Base-by-base conservation (phyloP, 2,888 invertebrate species). In the Napeogenes sylphis region DNA sequence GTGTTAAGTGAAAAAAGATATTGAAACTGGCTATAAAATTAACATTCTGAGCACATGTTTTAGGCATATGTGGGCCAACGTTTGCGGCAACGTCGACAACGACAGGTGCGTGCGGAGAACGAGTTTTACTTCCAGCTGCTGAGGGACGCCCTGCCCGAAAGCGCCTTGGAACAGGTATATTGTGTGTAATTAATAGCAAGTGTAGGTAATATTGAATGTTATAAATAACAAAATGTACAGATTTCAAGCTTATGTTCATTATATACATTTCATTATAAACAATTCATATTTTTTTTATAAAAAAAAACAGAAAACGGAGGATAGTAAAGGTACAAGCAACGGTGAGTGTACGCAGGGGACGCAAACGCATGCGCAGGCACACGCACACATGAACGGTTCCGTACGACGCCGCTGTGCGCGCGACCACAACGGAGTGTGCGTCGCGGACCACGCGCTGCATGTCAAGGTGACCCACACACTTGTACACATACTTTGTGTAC, bases 31-130 rank as follows among this genome's bases (percentile, higher is more conserved):
- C 10, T 42, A 42, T 42, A 10, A 6, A 42, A 42, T 10, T 42
- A 10, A 42, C 42, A 8, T 10, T 42, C 10, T 3, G 42, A 42
- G 10, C 10, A 42, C 42, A 42, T 42, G 42, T 45, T 56, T 4
- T 55, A 73, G 73, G 70, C 96, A 83, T 97, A 97, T 82, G 94
- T 98, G 70, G 95, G 96, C 72, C 96, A 95, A 86, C 93, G 96
- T 90, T 94, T 98, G 92, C 93, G 97, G 81, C 93, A 96, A 93
- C 93, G 97, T 71, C 95, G 96, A 81, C 98, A 98, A 90, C 94
- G 95, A 78, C 97, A 97, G 83, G 98, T 99, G 74, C 95, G 97
- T 69, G 96, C 96, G 87, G 97, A 97, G 89, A 98, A 98, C 90
- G 96, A 97, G 87, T 97, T 98, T 91, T 98, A 98, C 86, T 94